A percentile compares a stretch with the other conserved stretches of the same genome.
These are phyloP conservation scores for Eupithecia exiguata DNA, from an alignment of 2,888 invertebrate species.

Conservation along the genomic window DNA sequence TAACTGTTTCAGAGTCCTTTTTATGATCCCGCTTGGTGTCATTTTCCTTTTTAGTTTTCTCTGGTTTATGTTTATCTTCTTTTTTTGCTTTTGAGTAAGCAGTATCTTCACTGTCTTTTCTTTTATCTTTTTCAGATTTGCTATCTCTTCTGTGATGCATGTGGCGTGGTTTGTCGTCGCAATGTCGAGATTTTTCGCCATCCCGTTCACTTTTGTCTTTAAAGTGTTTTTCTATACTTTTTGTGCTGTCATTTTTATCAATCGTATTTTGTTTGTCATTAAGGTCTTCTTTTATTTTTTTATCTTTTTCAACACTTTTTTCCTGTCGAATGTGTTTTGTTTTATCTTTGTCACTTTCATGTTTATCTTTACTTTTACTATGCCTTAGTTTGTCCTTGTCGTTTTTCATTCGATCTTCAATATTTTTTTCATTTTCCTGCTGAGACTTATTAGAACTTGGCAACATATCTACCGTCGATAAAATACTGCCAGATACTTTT, in stretches of 20 bases:
- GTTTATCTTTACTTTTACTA: slow-evolving; percentile 71
- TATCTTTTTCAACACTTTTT: slow-evolving; percentile 56
- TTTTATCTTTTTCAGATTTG: slow-evolving; percentile 70
- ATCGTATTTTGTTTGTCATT: slow-evolving; percentile 53
- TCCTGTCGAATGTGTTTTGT: slow-evolving; percentile 61
- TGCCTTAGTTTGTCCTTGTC: slow-evolving; percentile 73
- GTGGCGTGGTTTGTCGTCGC: slow-evolving; percentile 73
- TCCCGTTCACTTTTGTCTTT: slow-evolving; percentile 66
- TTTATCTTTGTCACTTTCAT: slow-evolving; percentile 67
- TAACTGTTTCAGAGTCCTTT: slow-evolving; percentile 68
- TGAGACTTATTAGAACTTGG: slow-evolving; percentile 49
- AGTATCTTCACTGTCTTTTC: slow-evolving; percentile 63
- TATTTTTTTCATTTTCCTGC: slow-evolving; percentile 68
- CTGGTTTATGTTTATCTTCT: slow-evolving; percentile 80
- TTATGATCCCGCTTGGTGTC: slow-evolving; percentile 76
- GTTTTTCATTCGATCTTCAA: slow-evolving; percentile 67
- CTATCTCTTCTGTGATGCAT: slow-evolving; percentile 79
- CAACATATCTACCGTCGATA: slow-evolving; percentile 43
- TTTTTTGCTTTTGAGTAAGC: slow-evolving; percentile 62
- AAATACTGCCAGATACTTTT: slow-evolving; percentile 51
- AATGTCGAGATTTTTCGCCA: slow-evolving; percentile 57
- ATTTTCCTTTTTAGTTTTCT: slow-evolving; percentile 69
- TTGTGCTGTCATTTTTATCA: slow-evolving; percentile 52
- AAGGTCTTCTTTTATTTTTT: slow-evolving; percentile 59
- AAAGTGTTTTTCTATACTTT: slow-evolving; percentile 53